Evolutionary conservation across 2,113 vertebrate species (phyloP).

Genomic region (Scolopax mira): DNA sequence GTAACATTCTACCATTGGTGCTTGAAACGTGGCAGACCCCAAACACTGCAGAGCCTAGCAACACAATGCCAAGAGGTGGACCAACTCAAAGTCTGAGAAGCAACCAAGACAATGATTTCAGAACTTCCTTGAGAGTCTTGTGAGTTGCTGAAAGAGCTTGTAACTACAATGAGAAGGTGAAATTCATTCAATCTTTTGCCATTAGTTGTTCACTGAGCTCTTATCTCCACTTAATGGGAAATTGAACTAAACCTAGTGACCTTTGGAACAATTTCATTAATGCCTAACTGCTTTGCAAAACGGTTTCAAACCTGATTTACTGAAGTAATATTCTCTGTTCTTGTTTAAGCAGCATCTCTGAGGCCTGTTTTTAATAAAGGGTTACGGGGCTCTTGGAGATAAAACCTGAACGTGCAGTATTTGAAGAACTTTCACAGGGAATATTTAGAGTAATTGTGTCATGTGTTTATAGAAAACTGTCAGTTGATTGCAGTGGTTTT

Average conservation of each 20-base stretch:
- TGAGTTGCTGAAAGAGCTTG: neutral
- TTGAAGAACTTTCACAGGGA: neutral
- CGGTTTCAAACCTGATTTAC: conserved; percentile 46
- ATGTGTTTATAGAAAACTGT: neutral
- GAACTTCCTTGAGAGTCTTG: neutral
- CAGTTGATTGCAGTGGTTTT: neutral
- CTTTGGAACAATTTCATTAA: conserved; percentile 28
- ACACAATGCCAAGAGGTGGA: fast-evolving
- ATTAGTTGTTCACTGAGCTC: conserved; percentile 46
- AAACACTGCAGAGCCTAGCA: neutral
- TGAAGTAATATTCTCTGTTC: conserved; percentile 49
- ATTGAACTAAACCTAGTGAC: conserved; percentile 18
- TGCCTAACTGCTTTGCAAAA: conserved; percentile 42
- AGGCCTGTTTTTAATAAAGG: conserved; percentile 52
- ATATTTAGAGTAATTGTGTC: neutral
- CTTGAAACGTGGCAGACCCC: neutral
- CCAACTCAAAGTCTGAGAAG: neutral
- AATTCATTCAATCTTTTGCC: conserved; percentile 12
- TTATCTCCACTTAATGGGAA: conserved; percentile 12
- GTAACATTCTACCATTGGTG: neutral
- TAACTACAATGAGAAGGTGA: neutral
- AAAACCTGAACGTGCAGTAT: neutral
- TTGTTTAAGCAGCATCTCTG: neutral
- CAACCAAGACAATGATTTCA: neutral
- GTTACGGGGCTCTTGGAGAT: neutral